Evolutionary conservation across 1,140 invertebrate genomes (phyloP), one percentile per base, ranked within the genome.

Genomic region (Drosophila pandora): DNA sequence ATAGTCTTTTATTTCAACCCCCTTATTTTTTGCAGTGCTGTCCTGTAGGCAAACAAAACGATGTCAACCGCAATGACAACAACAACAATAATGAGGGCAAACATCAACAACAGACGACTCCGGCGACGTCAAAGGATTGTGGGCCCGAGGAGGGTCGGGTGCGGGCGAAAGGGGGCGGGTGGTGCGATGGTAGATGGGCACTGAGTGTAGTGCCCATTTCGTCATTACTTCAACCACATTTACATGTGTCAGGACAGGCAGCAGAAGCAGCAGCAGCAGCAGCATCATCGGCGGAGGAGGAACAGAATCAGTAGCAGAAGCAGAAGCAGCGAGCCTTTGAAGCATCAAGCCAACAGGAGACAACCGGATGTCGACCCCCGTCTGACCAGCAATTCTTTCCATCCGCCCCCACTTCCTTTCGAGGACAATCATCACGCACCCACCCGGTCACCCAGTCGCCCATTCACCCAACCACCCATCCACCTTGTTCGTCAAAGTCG

Each of bases 151-250:
- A 67, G 63, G 59, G 60, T 21, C 25, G 32, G 56, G 60, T 47
- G 55, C 54, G 47, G 54, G 47, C 64, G 32, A 60, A 28, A 55
- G 28, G 39, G 13, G 22, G 17, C n/a, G 25, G 63, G n/a, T 23
- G 32, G 47, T 45, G 48, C 17, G 47, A 37, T 39, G 43, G 69
- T 48, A 56, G 59, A 69, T 56, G 71, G 71, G 72, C 70, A 48
- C 60, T 62, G 28, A 50, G 83, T 84, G 74, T 79, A 87, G 79
- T 87, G 79, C 87, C 87, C 87, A 90, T 90, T 90, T 90, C 87
- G 79, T 90, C 87, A 90, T 90, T 90, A 90, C 88, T 87, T 90
- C 89, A 87, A 90, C 88, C 88, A 80, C 88, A 90, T 83, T 90
- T 90, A 90, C 88, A 90, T 90, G 82, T 87, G 82, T 90, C 87